Evolutionary conservation across 1,140 invertebrate genomes (phyloP), one percentile per base, ranked within the genome.

Genomic region (Eriocheir sinensis): DNA sequence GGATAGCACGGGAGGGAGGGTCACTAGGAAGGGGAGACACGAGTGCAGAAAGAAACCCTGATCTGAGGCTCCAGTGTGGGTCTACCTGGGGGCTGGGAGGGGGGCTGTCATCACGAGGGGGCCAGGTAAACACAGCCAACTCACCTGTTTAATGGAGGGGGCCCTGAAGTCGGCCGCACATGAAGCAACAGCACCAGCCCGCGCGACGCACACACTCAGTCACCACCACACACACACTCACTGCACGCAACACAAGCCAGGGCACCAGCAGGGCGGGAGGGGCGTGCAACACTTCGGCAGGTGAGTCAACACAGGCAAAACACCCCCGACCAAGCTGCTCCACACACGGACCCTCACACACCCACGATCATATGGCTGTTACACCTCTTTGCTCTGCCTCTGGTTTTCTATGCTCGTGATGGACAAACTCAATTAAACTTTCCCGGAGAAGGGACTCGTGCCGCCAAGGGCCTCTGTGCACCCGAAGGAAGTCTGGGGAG

Each of bases 281-380:
- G n/a, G n/a, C 60, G 60, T 72, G 60, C 60, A 72, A 72, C 60
- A n/a, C 60, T 72, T 4, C 27, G 60, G 27, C 60, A 72, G 60
- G 60, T 72, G 21, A 72, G 60, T 72, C n/a, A 72, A n/a, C 60
- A 72, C 60, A 72, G 60, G 60, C n/a, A n/a, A n/a, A 72, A 72
- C 60, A 72, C 6, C n/a, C 27, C 60, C n/a, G 60, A 72, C 60
- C 27, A 72, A 72, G 60, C 60, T n/a, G 60, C 60, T 72, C n/a
- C n/a, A n/a, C 60, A 72, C 60, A n/a, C 48, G 48, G 48, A 53
- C 17, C 60, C 60, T 72, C 60, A 72, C 60, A 72, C 60, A 72
- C 60, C 60, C 60, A n/a, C 60, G 60, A 72, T 72, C 60, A 72
- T 72, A 72, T 72, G 60, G 60, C 60, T 72, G 1, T n/a, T 3